Base-by-base conservation (phyloP, 2,113 vertebrate species). In the Phalacrocorax pelagicus region DNA sequence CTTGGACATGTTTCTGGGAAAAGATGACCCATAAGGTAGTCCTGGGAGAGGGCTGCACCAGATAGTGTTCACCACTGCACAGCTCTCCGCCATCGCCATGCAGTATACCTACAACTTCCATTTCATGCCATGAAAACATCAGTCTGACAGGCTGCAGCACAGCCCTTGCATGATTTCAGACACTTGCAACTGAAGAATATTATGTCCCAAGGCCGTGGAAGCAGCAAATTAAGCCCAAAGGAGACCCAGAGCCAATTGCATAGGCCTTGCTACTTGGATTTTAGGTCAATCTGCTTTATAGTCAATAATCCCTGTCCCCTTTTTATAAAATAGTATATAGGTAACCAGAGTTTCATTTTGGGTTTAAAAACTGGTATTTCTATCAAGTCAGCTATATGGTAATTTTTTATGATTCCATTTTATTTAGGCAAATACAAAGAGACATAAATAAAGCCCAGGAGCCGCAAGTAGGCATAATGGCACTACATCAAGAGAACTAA, bases 21-120 rank as follows among this genome's bases (percentile, higher is more conserved):
- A 81, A 81, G 49, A 44, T 36, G 47, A 78, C 32, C 74, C n/a
- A 27, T 42, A 46, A 51, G 4, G 4, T 7, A 75, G 42, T 63
- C 22, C 47, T 44, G 66, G 47, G 34, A 52, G 42, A 69, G 24
- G 27, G 29, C 22, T 75, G 57, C 38, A 36, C 10, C 57, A 36
- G 19, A 18, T 51, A 46, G 12, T 9, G 30, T 18, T 70, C 63
- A 30, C 22, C 38, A 67, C 11, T 51, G 51, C 4, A 0, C 49
- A 90, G 58, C 15, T 86, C 52, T 86, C 78, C 4, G 3, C 15
- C 46, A 5, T 5, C 66, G 26, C 36, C 21, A 26, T 6, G 47
- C 1, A 1, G 23, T 8, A 7, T 22, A 49, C 17, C 22, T 54
- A n/a, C 30, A 83, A 11, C 4, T 34, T 88, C 15, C 2, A 1